Evolutionary conservation across 2,113 vertebrate genomes (phyloP).

Genomic region (Herpetotheres cachinnans): DNA sequence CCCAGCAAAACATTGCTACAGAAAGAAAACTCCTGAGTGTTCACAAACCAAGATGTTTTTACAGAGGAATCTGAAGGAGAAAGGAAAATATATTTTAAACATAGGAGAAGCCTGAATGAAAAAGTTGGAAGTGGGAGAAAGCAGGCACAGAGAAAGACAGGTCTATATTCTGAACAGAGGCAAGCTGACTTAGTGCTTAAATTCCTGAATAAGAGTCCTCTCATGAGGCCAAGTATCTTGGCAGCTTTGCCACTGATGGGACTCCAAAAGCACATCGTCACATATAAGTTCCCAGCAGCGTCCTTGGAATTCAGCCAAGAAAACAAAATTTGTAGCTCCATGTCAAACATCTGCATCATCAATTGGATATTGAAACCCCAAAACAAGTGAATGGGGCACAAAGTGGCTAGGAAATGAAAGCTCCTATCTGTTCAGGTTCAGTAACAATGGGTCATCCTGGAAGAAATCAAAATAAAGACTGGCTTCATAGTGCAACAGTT

Average conservation of each 20-base stretch:
- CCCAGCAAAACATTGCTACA: not conserved
- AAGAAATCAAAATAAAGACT: not conserved
- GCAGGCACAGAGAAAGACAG: not conserved
- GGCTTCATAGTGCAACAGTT: not conserved
- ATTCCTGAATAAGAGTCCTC: not conserved
- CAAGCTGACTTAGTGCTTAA: not conserved
- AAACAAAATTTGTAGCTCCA: not conserved
- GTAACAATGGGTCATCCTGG: not conserved
- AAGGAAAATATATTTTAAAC: not conserved
- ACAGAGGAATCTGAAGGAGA: not conserved
- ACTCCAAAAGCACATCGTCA: not conserved
- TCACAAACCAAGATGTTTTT: not conserved
- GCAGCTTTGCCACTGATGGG: not conserved
- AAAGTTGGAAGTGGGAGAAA: not conserved
- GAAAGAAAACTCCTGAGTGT: not conserved
- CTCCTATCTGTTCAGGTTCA: not conserved
- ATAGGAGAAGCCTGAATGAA: not conserved
- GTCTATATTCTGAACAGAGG: not conserved
- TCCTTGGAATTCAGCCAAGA: not conserved
- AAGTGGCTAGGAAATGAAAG: not conserved
- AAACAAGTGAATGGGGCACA: not conserved
- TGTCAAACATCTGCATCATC: not conserved
- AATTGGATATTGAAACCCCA: not conserved
- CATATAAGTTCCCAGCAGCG: not conserved
- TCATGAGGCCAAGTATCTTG: not conserved